Conservation (phyloP, 2,888 invertebrate species). For the Drosophila sordidula region DNA sequence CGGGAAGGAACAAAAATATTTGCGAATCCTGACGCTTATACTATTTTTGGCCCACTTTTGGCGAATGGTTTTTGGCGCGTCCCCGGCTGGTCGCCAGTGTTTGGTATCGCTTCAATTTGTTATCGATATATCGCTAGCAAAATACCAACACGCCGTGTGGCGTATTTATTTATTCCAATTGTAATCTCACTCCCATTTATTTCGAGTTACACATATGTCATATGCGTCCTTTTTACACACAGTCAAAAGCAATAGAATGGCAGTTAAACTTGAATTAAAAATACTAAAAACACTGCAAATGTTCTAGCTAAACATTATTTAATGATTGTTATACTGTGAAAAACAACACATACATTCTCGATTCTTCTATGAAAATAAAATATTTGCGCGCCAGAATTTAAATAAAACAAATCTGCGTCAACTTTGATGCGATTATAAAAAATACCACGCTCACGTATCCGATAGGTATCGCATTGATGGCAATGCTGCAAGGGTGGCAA, state of each 20-base stretch:
- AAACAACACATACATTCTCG: too few relatives aligned
- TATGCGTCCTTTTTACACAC: not conserved
- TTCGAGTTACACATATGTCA: not conserved
- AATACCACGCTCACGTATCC: not conserved
- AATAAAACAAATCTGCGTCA: too few relatives aligned
- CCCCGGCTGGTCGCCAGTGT: constrained; percentile 4
- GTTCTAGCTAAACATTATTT: too few relatives aligned
- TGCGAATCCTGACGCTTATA: not conserved
- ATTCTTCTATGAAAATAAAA: too few relatives aligned
- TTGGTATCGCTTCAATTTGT: not conserved
- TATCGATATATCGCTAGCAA: constrained; percentile 17
- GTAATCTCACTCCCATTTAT: too few relatives aligned
- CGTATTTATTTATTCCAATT: not conserved
- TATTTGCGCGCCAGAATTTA: too few relatives aligned
- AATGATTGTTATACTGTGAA: too few relatives aligned
- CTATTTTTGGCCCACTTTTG: not conserved
- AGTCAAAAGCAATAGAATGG: not conserved
- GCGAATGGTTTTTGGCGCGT: constrained; percentile 38
- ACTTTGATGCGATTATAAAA: not conserved
- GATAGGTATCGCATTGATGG: not conserved
- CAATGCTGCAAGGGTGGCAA: constrained; percentile 4
- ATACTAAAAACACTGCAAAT: too few relatives aligned
- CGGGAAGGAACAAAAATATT: not conserved
- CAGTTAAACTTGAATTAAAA: not conserved
- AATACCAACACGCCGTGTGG: not conserved